Base-by-base conservation (phyloP, 2,113 vertebrate genomes). In the Zapornia atra region DNA sequence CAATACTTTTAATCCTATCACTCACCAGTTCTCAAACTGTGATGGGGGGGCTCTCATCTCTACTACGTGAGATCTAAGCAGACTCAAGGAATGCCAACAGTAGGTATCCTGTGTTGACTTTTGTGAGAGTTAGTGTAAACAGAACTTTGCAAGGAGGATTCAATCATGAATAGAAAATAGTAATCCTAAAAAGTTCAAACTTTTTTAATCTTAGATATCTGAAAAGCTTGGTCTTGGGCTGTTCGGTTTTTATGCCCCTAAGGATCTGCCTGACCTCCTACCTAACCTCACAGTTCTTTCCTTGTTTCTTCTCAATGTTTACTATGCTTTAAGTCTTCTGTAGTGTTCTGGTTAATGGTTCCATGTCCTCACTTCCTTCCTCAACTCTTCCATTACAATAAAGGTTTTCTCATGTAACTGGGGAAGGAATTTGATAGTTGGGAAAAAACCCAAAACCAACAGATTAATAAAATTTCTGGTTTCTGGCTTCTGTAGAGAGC, bases 291-390 rank as follows among this genome's bases (percentile, higher is more conserved):
- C 7, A 29, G 2, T 69, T 33, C 56, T 75, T 46, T 21, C 19
- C 7, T 15, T 33, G 12, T 66, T 91, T 71, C n/a, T 91, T n/a
- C 13, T 88, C 29, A 42, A 8, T 61, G 22, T 65, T 70, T 79
- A 14, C 40, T 21, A 4, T 53, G 34, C 9, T 91, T n/a, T 60
- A 16, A 69, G 50, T 53, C 22, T 75, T 56, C 33, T n/a, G 5
- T 48, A 31, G 11, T 34, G 11, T 42, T 80, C 22, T 53, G 31
- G 57, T 76, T 26, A 31, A n/a, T 46, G 6, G 2, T n/a, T 76
- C 4, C 6, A 6, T 10, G 11, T n/a, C 20, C 18, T 72, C 26
- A 15, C 17, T 38, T n/a, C 8, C 4, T 1, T 3, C 11, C 51
- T 65, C 15, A 40, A 13, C n/a, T 50, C 61, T 86, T 42, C 26